Base-by-base conservation (phyloP, 1,140 invertebrate genomes). In the Hydropsyche tenuis region DNA sequence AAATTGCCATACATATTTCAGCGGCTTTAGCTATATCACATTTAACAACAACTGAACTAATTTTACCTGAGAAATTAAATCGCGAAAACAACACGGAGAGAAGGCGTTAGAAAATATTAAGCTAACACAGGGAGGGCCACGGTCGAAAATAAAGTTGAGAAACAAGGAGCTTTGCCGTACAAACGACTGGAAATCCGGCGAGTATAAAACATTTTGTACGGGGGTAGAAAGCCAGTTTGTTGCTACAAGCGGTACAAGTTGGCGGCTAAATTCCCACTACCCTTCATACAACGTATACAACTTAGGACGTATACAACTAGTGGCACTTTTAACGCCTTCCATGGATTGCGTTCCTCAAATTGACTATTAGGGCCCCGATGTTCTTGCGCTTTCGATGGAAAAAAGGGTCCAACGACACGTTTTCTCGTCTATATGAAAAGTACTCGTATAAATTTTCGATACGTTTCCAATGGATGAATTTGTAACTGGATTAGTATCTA, bases 221-320 rank as follows among this genome's bases (percentile, higher is more conserved):
- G 68, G 23, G 20, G 27, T 9, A 56, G 68, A 70, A 53, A 70
- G 68, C 68, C 51, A 70, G 68, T 70, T 70, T 70, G 68, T 70
- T 70, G 68, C 56, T 70, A 70, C 68, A 69, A 69, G 66, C 42
- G 66, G 30, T 69, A 69, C 66, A 70, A 70, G 68, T 70, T 70
- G 68, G 68, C 16, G 42, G 45, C 60, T 22, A 27, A 46, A 48
- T 37, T 37, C 16, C 68, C 68, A 14, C 22, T 56, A 53, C 48
- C 25, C 43, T 23, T 70, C 22, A 70, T 70, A 70, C 56, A 70
- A 70, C 37, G 56, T 9, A 37, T 37, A 37, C 9, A 37, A 37
- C 30, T 37, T 3, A 37, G 30, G 30, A 9, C 30, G 30, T 37
- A 9, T 37, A 37, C 30, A 9, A 9, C 30, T 37, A 37, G 30